Percentiles rank a stretch among this genome's conserved stretches.
phyloP scores from a whole-genome alignment of 35 echinoderm and acorn worm genomes.

The Eucidaris tribuloides region DNA sequence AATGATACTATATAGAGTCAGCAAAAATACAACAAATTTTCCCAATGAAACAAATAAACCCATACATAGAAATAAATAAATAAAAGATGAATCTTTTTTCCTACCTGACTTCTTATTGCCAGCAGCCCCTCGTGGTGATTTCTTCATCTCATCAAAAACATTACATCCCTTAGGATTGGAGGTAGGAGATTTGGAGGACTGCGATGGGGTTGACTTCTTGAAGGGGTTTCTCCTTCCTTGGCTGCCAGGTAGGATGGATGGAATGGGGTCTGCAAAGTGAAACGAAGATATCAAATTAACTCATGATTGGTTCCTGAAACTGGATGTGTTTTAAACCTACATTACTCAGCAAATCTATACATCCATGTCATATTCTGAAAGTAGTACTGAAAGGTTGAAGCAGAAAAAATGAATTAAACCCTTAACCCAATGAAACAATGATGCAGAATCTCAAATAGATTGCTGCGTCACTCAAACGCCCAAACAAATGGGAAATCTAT shows the following conservation, averaged over 20 bases:
- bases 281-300: background rate
- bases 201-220: conserved; percentile 31
- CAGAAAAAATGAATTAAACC: background rate
- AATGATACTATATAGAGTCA: too few relatives aligned
- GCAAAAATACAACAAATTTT: too few relatives aligned
- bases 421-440: background rate
- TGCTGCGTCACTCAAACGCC: too few relatives aligned
- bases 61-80: too few relatives aligned
- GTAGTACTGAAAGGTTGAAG: background rate
- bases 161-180: conserved; percentile 39
- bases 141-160: conserved; percentile 88
- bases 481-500: too few relatives aligned
- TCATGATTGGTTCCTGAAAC: background rate
- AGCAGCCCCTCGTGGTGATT: conserved; percentile 20
- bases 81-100: too few relatives aligned
- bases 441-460: too few relatives aligned
- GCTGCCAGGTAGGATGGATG: conserved; percentile 42
- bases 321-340: background rate
- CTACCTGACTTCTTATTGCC: too few relatives aligned
- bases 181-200: background rate
- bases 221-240: conserved; percentile 76
- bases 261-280: background rate
- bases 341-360: too few relatives aligned
- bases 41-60: too few relatives aligned
- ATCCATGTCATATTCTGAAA: background rate